Percentiles rank a stretch among this genome's conserved stretches.
Evolutionary conservation across 2,888 invertebrate genomes (phyloP).

Genomic region (Sphaeridia pumilis): DNA sequence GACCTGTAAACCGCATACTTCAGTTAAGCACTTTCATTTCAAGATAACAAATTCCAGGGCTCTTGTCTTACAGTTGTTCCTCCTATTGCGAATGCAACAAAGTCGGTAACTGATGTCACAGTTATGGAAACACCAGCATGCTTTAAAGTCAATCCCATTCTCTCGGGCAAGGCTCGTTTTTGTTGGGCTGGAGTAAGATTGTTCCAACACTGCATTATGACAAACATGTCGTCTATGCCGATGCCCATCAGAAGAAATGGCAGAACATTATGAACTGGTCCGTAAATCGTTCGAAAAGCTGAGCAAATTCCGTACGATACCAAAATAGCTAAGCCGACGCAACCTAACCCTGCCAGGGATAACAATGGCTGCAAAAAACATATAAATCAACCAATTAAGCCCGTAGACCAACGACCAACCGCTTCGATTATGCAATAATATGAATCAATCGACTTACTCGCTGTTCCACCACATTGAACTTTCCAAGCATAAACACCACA

Average conservation of each 20-base stretch:
- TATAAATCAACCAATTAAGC: conserved; percentile 6
- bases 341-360: conserved; percentile 55
- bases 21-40: not conserved
- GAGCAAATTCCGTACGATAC: conserved; percentile 62
- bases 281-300: conserved; percentile 57
- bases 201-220: conserved; percentile 67
- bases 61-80: conserved; percentile 26
- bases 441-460: conserved; percentile 44
- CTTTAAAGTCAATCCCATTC: conserved; percentile 57
- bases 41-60: not conserved
- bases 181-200: conserved; percentile 40
- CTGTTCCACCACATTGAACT: conserved; percentile 61
- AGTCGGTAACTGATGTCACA: conserved; percentile 54
- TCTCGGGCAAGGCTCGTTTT: conserved; percentile 46
- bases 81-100: conserved; percentile 34
- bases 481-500: conserved; percentile 58
- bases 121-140: conserved; percentile 75
- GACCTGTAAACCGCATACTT: conserved; percentile 45
- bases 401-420: not conserved
- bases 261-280: conserved; percentile 68
- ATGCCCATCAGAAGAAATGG: conserved; percentile 71
- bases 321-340: conserved; percentile 60
- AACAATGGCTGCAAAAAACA: conserved; percentile 48
- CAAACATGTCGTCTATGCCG: conserved; percentile 72
- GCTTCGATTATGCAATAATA: not conserved